Evolutionary conservation across 2,113 vertebrate species (phyloP).

Genomic region (Noturus placidus): DNA sequence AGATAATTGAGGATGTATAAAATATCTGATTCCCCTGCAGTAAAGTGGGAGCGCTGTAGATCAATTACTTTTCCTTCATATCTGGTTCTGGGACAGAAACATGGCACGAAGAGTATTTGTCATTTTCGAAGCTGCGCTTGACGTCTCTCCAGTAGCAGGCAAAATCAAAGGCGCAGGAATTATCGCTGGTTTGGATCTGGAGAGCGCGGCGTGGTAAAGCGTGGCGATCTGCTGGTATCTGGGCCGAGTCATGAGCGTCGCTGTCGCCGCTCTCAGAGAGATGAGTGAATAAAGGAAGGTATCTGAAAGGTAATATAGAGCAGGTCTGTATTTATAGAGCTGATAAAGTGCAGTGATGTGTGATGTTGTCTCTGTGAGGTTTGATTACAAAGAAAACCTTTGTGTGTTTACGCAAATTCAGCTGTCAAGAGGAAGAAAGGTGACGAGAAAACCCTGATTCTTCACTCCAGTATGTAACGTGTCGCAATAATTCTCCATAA

Average conservation of each 20-base stretch:
- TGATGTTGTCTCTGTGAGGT: constrained; percentile 50
- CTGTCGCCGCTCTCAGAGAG: constrained; percentile 36
- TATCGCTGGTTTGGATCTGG: constrained; percentile 48
- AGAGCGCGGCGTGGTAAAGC: constrained; percentile 19
- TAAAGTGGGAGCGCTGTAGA: constrained; percentile 26
- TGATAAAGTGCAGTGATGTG: constrained; percentile 10
- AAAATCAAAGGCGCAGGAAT: constrained; percentile 40
- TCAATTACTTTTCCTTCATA: constrained; percentile 41
- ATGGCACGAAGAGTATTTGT: constrained; percentile 36
- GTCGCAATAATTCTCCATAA: background rate
- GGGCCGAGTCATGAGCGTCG: background rate
- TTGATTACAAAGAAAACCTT: constrained; percentile 44
- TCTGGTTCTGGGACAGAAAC: constrained; percentile 38
- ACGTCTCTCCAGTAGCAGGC: constrained; percentile 31
- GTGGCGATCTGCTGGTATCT: constrained; percentile 6
- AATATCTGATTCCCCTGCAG: constrained; percentile 44
- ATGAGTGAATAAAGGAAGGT: constrained; percentile 46
- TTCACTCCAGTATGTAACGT: background rate
- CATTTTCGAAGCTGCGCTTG: constrained; percentile 35
- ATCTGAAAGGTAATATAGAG: constrained; percentile 41
- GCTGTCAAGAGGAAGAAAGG: background rate
- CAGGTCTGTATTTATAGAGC: constrained; percentile 33
- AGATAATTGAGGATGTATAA: constrained; percentile 50
- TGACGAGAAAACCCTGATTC: background rate
- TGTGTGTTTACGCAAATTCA: constrained; percentile 33